A percentile compares a stretch with the other conserved stretches of the same genome.
Evolutionary conservation across 2,113 vertebrate species (phyloP).

Genomic region (Toxotes jaculatrix): DNA sequence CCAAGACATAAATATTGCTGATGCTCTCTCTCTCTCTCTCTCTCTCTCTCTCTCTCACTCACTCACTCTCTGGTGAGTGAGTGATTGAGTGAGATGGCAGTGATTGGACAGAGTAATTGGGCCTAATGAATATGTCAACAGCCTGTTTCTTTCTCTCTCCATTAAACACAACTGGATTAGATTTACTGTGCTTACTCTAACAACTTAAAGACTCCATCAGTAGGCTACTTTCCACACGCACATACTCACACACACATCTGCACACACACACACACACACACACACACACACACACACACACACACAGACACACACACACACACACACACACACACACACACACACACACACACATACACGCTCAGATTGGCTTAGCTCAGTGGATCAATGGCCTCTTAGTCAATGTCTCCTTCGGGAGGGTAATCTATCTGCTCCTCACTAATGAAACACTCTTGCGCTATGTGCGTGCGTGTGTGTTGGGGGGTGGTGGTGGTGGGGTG

Average conservation of each 20-base stretch:
- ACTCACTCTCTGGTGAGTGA: conserved; percentile 6
- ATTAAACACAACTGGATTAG: conserved; percentile 81
- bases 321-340: conserved; percentile 30
- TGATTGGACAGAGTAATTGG: conserved; percentile 79
- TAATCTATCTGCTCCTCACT: conserved; percentile 78
- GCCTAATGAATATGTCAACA: conserved; percentile 81
- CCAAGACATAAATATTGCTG: conserved; percentile 62
- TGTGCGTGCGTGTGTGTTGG: conserved; percentile 4
- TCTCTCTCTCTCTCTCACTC: conserved; percentile 13
- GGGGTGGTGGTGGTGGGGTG: neutral
- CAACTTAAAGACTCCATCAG: conserved; percentile 79
- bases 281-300: conserved; percentile 25
- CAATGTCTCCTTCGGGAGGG: conserved; percentile 78
- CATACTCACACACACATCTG: conserved; percentile 20
- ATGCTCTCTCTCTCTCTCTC: conserved; percentile 27
- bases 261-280: conserved; percentile 22
- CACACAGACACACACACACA: conserved; percentile 21
- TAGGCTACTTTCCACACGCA: conserved; percentile 64
- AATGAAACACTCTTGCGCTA: conserved; percentile 73
- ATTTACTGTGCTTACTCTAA: conserved; percentile 79
- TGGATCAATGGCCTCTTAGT: conserved; percentile 80
- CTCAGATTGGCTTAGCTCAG: conserved; percentile 72
- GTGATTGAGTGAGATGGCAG: conserved; percentile 60
- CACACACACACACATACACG: conserved; percentile 33
- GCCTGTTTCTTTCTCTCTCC: conserved; percentile 76